Conservation (phyloP, 1,140 invertebrate genomes). For the Hycleus phaleratus region DNA sequence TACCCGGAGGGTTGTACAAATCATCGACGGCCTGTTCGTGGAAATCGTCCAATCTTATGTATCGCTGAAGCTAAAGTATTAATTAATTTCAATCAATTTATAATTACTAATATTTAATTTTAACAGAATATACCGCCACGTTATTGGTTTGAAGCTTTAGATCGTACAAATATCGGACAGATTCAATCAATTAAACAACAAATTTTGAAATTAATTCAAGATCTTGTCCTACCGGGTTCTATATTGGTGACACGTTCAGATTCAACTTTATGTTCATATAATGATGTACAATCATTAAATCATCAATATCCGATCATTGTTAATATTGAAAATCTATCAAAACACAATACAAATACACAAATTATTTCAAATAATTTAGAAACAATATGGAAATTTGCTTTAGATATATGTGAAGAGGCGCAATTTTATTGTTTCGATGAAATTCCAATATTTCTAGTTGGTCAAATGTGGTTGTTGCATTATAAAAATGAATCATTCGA, state of each 20-base stretch:
- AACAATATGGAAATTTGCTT: slow-evolving; percentile 3
- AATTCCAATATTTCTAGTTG: slow-evolving; percentile 4
- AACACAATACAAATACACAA: slow-evolving; percentile 1
- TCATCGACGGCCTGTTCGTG: slow-evolving; percentile 31
- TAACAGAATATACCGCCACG: slow-evolving; percentile 2
- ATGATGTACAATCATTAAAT: slow-evolving; percentile 4
- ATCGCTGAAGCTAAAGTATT: slow-evolving; percentile 39
- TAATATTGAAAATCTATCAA: not conserved
- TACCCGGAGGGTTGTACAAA: slow-evolving; percentile 45
- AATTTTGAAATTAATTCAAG: slow-evolving; percentile 1
- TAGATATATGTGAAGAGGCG: slow-evolving; percentile 6
- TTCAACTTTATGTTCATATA: slow-evolving; percentile 5
- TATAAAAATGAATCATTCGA: slow-evolving; percentile 5
- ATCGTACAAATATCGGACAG: slow-evolving; percentile 1
- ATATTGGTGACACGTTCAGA: slow-evolving; percentile 2
- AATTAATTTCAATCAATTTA: not conserved
- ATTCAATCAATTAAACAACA: not conserved
- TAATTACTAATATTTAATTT: not conserved
- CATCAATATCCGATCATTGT: slow-evolving; percentile 3
- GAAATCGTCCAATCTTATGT: slow-evolving; percentile 46
- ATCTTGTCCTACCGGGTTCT: slow-evolving; percentile 3
- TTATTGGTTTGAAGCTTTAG: slow-evolving; percentile 9
- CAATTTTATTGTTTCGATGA: slow-evolving; percentile 10
- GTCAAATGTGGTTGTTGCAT: slow-evolving; percentile 3
- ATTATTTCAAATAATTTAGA: slow-evolving; percentile 1